Base-by-base conservation (phyloP, 2,797 vertebrate genomes). In the Macroramphosus scolopax region DNA sequence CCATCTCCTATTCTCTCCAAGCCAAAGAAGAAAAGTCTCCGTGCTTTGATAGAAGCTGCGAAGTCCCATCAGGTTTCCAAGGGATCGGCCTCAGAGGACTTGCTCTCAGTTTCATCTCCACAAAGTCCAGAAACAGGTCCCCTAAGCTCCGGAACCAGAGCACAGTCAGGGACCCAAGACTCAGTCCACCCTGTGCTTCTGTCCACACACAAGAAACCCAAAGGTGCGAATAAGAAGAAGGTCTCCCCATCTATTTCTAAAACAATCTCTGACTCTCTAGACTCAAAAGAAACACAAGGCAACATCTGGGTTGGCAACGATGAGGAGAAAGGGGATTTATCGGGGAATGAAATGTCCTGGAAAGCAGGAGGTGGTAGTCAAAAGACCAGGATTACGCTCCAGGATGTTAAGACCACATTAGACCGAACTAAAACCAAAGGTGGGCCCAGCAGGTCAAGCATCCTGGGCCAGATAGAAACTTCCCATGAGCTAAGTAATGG, bases 331-430 rank as follows among this genome's bases (percentile, higher is more conserved):
- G 30, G 31, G 16, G 28, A 61, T 36, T 38, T 18, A 15, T 45
- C 60, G 12, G 37, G 14, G 20, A 66, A 49, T 42, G 29, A 46
- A 17, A 25, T 10, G 5, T 3, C 49, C 4, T 31, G 35, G 12
- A 63, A 52, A 14, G 11, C 54, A 28, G 26, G 33, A 55, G 31
- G 30, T 14, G 37, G 24, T 11, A 36, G 28, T 38, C 54, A 36
- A 24, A 62, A 11, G 28, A 11, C 33, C 33, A 72, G 22, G 31
- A 58, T 81, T 3, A 78, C 70, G 2, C 54, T 86, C 5, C 75
- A 77, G 45, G 70, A 75, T 11, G 73, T 75, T 16, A 79, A 58
- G 52, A 46, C 68, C 32, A 51, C 44, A 0, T 68, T 84, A 28
- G 62, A 51, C 9, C 47, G 69, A 30, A 11, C 15, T 3, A 67